These are phyloP conservation scores for Carettochelys insculpta DNA, from an alignment of 2,113 vertebrate species.

Conservation along the genomic window DNA sequence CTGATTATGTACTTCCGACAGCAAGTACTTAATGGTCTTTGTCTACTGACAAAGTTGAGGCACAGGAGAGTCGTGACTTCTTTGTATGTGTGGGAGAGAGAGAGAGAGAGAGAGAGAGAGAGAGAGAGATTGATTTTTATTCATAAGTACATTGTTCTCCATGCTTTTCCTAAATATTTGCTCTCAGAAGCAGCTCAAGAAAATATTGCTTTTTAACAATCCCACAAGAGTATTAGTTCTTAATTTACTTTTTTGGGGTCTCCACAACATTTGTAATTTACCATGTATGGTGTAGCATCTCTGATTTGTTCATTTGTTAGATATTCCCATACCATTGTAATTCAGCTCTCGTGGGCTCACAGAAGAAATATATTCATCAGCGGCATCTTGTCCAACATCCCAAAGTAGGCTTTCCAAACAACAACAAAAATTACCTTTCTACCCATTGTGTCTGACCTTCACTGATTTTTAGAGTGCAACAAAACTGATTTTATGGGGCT, in stretches of 20 bases:
- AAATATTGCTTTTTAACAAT: neutral
- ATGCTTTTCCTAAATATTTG: neutral
- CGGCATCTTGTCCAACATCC: slow-evolving; percentile 25
- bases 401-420: neutral
- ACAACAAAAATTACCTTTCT: slow-evolving; percentile 2
- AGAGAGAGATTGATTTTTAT: neutral
- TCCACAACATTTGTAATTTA: neutral
- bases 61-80: neutral
- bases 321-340: neutral
- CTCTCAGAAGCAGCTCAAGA: neutral
- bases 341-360: neutral
- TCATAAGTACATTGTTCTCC: neutral
- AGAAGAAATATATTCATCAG: slow-evolving; percentile 31
- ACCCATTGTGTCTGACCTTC: slow-evolving; percentile 1
- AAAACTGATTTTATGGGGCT: slow-evolving; percentile 32
- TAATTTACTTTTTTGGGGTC: neutral
- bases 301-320: slow-evolving; percentile 37
- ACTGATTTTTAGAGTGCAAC: slow-evolving; percentile 26
- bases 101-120: no score
- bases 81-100: no score
- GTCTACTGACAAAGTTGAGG: neutral
- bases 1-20: neutral
- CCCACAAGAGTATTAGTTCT: slow-evolving; percentile 5
- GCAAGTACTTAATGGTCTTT: neutral
- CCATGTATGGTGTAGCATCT: neutral